phyloP scores from a whole-genome alignment of 2,113 vertebrate genomes.

The Hippotragus niger region DNA sequence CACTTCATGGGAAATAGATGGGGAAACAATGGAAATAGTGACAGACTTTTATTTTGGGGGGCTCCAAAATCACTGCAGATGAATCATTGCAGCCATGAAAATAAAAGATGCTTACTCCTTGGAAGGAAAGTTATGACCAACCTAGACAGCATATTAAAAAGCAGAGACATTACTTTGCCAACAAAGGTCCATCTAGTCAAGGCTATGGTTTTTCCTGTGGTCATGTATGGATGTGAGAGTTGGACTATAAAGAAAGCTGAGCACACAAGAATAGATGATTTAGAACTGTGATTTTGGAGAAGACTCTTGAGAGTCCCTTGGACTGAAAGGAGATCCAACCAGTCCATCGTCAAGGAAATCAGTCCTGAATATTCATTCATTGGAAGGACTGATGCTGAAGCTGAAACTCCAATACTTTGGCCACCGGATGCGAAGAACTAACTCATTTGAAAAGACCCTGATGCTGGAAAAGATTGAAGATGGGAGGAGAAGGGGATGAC shows the following conservation, averaged over 20 bases:
- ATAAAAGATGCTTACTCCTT: not conserved
- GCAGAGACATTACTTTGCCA: not conserved
- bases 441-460: not conserved
- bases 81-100: not conserved
- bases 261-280: not conserved
- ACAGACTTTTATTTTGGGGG: not conserved
- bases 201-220: rapidly evolving
- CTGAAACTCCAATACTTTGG: not conserved
- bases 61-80: not conserved
- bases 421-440: not conserved
- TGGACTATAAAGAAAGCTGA: not conserved
- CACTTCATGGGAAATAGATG: not conserved
- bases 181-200: not conserved
- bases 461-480: not conserved
- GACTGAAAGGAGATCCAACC: not conserved
- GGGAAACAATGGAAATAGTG: not conserved
- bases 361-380: not conserved
- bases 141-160: not conserved
- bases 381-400: not conserved
- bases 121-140: not conserved
- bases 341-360: not conserved
- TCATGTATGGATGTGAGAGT: not conserved
- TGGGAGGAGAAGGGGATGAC: not conserved
- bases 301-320: not conserved
- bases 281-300: not conserved